phyloP scores from a whole-genome alignment of 2,797 vertebrate genomes.

The Acestrorhynchus altus region DNA sequence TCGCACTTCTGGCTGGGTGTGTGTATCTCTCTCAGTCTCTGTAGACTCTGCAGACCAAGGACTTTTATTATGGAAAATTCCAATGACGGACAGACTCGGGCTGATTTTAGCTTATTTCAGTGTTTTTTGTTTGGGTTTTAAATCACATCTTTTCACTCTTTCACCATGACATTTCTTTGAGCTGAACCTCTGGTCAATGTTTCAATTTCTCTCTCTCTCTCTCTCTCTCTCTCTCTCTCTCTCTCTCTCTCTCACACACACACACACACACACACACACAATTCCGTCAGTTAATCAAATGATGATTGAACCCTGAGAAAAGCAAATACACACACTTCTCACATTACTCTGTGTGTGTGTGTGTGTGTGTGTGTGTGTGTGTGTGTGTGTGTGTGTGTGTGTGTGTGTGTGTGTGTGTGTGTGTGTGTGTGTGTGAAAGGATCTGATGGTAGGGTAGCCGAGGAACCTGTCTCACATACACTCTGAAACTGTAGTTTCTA shows the following conservation, averaged over 20 bases:
- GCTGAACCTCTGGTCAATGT: slow-evolving; percentile 3
- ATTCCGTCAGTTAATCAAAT: neutral
- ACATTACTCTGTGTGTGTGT: too few relatives aligned
- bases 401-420: too few relatives aligned
- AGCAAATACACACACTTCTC: too few relatives aligned
- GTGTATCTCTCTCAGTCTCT: slow-evolving; percentile 18
- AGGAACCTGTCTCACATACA: slow-evolving; percentile 4
- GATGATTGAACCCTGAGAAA: too few relatives aligned
- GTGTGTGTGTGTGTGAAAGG: too few relatives aligned
- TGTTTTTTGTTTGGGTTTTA: slow-evolving; percentile 36
- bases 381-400: too few relatives aligned
- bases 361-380: too few relatives aligned
- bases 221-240: slow-evolving; percentile 16
- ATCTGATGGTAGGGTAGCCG: too few relatives aligned
- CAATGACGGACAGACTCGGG: slow-evolving; percentile 40
- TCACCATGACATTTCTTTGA: neutral
- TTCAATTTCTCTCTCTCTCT: slow-evolving; percentile 21
- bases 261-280: slow-evolving; percentile 29
- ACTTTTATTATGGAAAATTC: slow-evolving; percentile 39
- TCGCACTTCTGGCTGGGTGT: slow-evolving; percentile 26
- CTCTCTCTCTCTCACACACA: slow-evolving; percentile 25
- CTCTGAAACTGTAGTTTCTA: neutral
- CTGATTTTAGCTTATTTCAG: slow-evolving; percentile 6
- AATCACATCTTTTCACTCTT: slow-evolving; percentile 15
- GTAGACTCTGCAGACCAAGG: slow-evolving; percentile 44